Percentiles rank a stretch among this genome's conserved stretches.
Conservation (phyloP, 2,113 vertebrate genomes). For the Poecilia latipinna region DNA sequence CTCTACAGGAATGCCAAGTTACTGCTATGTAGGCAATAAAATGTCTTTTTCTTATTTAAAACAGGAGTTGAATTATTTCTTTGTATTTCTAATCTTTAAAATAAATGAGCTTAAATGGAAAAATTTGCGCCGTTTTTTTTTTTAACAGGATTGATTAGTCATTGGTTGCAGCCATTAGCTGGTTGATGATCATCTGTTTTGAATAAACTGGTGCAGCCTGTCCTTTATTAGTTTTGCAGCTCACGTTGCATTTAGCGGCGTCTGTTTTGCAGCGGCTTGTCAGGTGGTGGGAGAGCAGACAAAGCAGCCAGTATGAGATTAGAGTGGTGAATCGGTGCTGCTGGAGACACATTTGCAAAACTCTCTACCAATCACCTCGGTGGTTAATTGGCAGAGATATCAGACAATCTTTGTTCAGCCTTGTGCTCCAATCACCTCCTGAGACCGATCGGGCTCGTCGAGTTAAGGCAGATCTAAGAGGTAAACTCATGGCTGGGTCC, state of each 20-base stretch:
- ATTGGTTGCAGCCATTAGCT: no score
- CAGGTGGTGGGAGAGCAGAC: not conserved
- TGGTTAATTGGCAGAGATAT: not conserved
- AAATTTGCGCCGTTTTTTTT: no score
- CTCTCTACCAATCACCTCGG: not conserved
- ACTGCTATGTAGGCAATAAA: no score
- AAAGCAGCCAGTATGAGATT: not conserved
- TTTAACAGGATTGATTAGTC: no score
- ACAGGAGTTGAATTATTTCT: no score
- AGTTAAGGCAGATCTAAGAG: not conserved
- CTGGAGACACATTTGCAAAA: not conserved
- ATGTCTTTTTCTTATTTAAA: no score
- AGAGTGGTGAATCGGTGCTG: not conserved
- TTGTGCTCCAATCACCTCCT: not conserved
- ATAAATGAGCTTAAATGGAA: no score
- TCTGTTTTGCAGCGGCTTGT: not conserved
- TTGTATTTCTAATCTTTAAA: no score
- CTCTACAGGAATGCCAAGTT: no score
- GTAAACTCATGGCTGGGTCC: not conserved
- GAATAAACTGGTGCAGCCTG: not conserved
- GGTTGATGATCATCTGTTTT: not conserved
- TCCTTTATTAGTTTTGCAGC: not conserved
- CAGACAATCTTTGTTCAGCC: not conserved
- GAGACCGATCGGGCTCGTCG: not conserved
- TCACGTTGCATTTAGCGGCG: not conserved